Evolutionary conservation across 1,140 invertebrate species (phyloP).

Genomic region (Tribolium castaneum): DNA sequence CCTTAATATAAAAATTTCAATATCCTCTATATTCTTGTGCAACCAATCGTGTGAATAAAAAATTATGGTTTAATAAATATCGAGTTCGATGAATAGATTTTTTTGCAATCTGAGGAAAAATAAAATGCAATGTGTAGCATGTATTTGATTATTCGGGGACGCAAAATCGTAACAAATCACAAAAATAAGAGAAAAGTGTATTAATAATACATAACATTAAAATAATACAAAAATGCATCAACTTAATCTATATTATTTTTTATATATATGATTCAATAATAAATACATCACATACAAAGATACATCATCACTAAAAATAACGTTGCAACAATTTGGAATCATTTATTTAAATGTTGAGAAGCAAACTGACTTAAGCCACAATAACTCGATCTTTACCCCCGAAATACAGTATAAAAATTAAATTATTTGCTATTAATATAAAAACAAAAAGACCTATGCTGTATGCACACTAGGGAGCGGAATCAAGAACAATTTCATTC

Average conservation of each 20-base stretch:
- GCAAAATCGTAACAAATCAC: slow-evolving; percentile 27
- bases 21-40: no score
- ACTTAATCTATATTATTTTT: slow-evolving; percentile 52
- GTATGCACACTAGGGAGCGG: slow-evolving; percentile 22
- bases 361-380: slow-evolving; percentile 25
- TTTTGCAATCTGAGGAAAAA: neutral
- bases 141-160: slow-evolving; percentile 6
- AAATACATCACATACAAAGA: slow-evolving; percentile 49
- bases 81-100: no score
- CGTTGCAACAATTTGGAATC: slow-evolving; percentile 43
- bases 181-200: slow-evolving; percentile 37
- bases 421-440: slow-evolving; percentile 14
- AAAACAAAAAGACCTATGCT: slow-evolving; percentile 3
- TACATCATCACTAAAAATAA: slow-evolving; percentile 41
- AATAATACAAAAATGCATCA: slow-evolving; percentile 47
- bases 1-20: no score
- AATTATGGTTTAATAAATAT: no score
- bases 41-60: no score
- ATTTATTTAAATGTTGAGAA: slow-evolving; percentile 31
- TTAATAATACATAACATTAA: slow-evolving; percentile 46
- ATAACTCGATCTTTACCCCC: slow-evolving; percentile 23
- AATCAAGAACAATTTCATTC: slow-evolving; percentile 11
- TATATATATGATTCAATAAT: slow-evolving; percentile 49
- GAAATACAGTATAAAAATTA: slow-evolving; percentile 8
- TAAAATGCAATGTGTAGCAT: slow-evolving; percentile 7